phyloP scores from a whole-genome alignment of 2,797 vertebrate species.

The Hypotaenidia okinawae region DNA sequence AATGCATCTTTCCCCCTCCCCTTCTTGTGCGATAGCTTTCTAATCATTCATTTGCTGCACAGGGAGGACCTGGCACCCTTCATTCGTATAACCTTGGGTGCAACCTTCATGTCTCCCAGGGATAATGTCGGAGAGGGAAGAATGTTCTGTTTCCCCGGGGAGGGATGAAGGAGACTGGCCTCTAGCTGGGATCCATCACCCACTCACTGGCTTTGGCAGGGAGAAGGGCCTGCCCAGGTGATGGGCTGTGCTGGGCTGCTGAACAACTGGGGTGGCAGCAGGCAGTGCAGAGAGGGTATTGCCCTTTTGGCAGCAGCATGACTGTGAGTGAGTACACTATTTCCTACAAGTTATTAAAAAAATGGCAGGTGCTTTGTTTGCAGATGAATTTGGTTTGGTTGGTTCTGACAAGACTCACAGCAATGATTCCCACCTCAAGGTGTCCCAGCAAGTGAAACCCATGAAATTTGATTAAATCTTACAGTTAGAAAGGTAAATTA shows the following conservation, averaged over 20 bases:
- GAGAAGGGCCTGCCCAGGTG: background rate
- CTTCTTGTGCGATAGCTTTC: background rate
- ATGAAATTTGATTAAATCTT: background rate
- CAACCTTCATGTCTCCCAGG: background rate
- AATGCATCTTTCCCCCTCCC: fast-evolving
- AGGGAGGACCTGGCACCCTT: background rate
- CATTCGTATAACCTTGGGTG: background rate
- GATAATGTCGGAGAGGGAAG: background rate
- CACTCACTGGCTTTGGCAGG: fast-evolving
- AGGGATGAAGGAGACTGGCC: background rate
- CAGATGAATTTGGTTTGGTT: background rate
- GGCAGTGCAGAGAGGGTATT: background rate
- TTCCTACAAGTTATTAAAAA: background rate
- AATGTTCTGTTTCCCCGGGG: background rate
- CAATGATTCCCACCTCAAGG: background rate
- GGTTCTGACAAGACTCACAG: background rate
- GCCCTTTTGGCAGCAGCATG: background rate
- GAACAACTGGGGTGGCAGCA: background rate
- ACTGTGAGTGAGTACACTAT: background rate
- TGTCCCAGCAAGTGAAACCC: background rate
- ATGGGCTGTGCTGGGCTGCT: background rate
- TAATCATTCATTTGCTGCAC: background rate
- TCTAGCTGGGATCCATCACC: background rate
- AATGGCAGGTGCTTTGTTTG: background rate
- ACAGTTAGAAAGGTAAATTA: background rate